These are phyloP conservation scores for Arvicanthis niloticus DNA, from an alignment of 2,113 vertebrate species.

Conservation along the genomic window DNA sequence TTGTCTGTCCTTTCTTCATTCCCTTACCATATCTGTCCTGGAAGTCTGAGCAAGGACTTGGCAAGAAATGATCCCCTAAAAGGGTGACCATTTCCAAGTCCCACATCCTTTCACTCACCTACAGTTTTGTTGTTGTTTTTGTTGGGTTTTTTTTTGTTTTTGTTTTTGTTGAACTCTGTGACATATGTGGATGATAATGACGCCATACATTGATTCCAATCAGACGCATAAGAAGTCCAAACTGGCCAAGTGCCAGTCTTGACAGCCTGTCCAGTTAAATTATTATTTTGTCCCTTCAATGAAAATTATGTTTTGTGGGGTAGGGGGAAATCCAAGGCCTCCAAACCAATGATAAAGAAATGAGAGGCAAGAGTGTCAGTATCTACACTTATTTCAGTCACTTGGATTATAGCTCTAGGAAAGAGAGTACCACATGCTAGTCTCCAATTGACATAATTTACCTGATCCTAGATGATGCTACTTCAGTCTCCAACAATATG, in stretches of 20 bases:
- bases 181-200: not conserved
- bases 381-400: not conserved
- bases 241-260: not conserved
- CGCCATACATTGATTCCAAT: not conserved
- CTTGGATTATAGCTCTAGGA: not conserved
- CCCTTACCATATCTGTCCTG: not conserved
- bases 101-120: not conserved
- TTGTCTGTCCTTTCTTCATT: not conserved
- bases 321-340: not conserved
- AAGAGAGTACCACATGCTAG: not conserved
- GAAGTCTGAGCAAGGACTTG: not conserved
- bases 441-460: not conserved
- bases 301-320: not conserved
- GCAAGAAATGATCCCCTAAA: not conserved
- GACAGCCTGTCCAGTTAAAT: not conserved
- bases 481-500: not conserved
- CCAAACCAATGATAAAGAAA: not conserved
- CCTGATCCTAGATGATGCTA: not conserved
- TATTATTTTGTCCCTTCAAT: not conserved
- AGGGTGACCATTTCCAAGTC: not conserved
- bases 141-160: no score
- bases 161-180: constrained; percentile 18
- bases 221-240: not conserved
- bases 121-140: not conserved
- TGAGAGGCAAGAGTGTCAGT: constrained; percentile 23